Percentiles rank a stretch among this genome's conserved stretches.
Evolutionary conservation across 2,888 invertebrate species (phyloP).

Genomic region (Acronicta psi): DNA sequence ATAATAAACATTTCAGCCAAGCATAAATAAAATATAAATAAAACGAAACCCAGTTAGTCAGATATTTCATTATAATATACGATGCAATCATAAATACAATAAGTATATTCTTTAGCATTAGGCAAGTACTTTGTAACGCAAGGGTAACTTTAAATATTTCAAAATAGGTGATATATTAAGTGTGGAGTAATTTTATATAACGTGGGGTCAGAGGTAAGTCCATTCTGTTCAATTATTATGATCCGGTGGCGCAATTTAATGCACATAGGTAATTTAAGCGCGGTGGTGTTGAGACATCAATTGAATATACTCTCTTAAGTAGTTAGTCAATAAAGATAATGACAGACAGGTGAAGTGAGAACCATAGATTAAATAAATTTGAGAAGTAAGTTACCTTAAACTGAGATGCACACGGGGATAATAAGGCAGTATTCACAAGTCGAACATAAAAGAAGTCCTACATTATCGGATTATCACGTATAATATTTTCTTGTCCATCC

Average conservation of each 20-base stretch:
- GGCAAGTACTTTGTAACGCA: slow-evolving; percentile 39
- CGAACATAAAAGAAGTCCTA: too few species aligned
- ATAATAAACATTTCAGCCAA: slow-evolving; percentile 2
- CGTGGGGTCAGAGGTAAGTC: slow-evolving; percentile 37
- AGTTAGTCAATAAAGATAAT: slow-evolving; percentile 17
- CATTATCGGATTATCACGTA: too few species aligned
- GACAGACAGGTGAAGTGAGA: slow-evolving; percentile 22
- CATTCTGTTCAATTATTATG: slow-evolving; percentile 26
- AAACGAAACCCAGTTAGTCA: slow-evolving; percentile 2
- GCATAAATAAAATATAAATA: not conserved
- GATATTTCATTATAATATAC: slow-evolving; percentile 26
- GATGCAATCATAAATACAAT: slow-evolving; percentile 17
- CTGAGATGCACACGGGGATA: too few species aligned
- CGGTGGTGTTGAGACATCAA: slow-evolving; percentile 35
- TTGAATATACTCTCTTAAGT: slow-evolving; percentile 12
- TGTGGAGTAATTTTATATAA: slow-evolving; percentile 40
- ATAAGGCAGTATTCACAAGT: too few species aligned
- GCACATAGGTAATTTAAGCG: slow-evolving; percentile 26
- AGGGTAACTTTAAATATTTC: slow-evolving; percentile 38
- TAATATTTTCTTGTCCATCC: too few species aligned
- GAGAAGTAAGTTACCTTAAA: not conserved
- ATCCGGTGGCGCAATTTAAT: slow-evolving; percentile 22
- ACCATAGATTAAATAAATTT: slow-evolving; percentile 23
- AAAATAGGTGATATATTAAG: slow-evolving; percentile 37
- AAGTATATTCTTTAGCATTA: slow-evolving; percentile 25